Conservation (phyloP, 2,797 vertebrate species). For the Oreochromis mossambicus region DNA sequence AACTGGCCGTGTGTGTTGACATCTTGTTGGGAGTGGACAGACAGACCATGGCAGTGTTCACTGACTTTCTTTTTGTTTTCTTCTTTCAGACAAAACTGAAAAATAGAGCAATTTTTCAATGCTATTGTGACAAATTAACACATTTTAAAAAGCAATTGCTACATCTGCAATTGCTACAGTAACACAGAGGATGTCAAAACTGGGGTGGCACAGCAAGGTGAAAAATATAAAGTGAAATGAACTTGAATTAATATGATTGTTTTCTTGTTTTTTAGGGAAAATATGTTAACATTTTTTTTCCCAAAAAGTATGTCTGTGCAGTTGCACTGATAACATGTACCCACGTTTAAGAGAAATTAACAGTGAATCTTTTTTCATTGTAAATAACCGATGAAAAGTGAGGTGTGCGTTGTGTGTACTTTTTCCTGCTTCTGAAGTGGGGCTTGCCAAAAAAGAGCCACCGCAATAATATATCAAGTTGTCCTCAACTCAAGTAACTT, state of each 20-base stretch:
- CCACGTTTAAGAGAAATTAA: accelerated
- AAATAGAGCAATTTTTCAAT: background rate
- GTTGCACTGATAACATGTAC: background rate
- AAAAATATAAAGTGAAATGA: background rate
- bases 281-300: accelerated
- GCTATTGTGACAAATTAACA: background rate
- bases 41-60: background rate
- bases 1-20: background rate
- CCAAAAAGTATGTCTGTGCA: background rate
- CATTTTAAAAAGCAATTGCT: background rate
- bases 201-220: background rate
- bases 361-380: background rate
- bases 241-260: background rate
- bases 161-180: background rate
- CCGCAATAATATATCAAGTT: background rate
- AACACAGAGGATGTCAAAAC: background rate
- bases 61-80: background rate
- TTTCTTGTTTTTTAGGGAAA: background rate
- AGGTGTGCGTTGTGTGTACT: background rate
- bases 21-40: background rate
- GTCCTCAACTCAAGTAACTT: background rate
- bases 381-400: background rate
- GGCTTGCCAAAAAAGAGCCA: background rate
- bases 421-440: background rate
- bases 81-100: background rate